Evolutionary conservation across 2,888 invertebrate species (phyloP).

Genomic region (Athetis lepigone): DNA sequence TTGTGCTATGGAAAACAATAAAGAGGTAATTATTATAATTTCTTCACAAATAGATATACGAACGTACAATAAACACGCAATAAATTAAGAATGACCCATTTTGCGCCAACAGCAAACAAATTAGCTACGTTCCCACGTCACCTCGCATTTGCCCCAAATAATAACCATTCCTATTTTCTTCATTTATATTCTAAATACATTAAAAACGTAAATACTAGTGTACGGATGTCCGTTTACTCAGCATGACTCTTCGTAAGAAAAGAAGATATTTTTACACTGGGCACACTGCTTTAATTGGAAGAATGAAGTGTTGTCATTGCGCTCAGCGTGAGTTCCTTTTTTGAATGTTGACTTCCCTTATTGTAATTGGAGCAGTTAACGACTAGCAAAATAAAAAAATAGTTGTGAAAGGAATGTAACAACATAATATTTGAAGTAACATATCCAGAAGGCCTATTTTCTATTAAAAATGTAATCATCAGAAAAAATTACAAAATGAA

Average conservation of each 20-base stretch:
- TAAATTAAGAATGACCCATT: constrained; percentile 47
- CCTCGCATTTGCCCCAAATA: constrained; percentile 65
- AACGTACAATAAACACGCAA: constrained; percentile 21
- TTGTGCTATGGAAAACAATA: too few species aligned
- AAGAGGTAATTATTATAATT: too few species aligned
- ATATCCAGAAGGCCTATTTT: too few species aligned
- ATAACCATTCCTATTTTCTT: constrained; percentile 67
- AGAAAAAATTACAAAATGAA: neutral
- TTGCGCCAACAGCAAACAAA: constrained; percentile 64
- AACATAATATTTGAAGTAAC: neutral
- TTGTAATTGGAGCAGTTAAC: constrained; percentile 41
- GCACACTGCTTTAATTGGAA: constrained; percentile 65
- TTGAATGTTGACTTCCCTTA: constrained; percentile 56
- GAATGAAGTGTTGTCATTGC: constrained; percentile 75
- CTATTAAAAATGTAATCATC: too few species aligned
- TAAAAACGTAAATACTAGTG: constrained; percentile 51
- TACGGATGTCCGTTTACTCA: constrained; percentile 76
- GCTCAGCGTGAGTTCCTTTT: constrained; percentile 69
- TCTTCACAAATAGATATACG: neutral
- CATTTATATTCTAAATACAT: too few species aligned
- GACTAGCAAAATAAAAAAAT: neutral
- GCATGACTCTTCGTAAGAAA: constrained; percentile 60
- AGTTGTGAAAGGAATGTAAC: neutral
- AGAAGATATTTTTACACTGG: constrained; percentile 62
- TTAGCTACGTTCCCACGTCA: constrained; percentile 79